These are phyloP conservation scores for Phalanger gymnotis DNA, from an alignment of 2,797 vertebrate genomes.

Conservation along the genomic window DNA sequence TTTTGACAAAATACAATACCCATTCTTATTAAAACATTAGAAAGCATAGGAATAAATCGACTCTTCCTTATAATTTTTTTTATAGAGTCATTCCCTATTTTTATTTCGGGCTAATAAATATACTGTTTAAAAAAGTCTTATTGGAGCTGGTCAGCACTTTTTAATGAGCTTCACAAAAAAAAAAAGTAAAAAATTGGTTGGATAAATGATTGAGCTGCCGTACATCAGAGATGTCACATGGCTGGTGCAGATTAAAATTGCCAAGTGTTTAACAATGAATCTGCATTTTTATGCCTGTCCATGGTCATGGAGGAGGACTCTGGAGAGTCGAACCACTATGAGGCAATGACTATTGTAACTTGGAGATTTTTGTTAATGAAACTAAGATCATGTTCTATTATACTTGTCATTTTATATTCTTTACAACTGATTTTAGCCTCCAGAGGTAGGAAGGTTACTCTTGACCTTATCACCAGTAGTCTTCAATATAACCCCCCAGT, in stretches of 20 bases:
- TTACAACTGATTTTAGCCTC: neutral
- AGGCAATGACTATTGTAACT: neutral
- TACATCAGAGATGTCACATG: neutral
- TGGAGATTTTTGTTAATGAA: neutral
- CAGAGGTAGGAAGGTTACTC: neutral
- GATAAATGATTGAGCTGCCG: neutral
- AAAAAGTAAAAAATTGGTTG: conserved; percentile 35
- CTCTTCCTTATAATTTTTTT: no score
- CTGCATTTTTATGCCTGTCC: neutral
- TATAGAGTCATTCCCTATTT: neutral
- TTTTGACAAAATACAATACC: no score
- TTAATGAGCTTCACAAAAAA: conserved; percentile 41
- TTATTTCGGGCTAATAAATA: neutral
- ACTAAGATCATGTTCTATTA: neutral
- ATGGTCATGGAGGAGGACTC: neutral
- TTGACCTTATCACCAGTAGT: neutral
- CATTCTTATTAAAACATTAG: no score
- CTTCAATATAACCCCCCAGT: neutral
- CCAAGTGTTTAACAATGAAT: neutral
- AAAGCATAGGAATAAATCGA: no score
- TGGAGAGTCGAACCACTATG: neutral
- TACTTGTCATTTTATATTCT: neutral
- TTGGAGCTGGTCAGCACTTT: neutral
- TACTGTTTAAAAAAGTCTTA: neutral
- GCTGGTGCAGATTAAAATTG: neutral